phyloP scores from a whole-genome alignment of 2,113 vertebrate genomes.

The Ramphastos sulfuratus region DNA sequence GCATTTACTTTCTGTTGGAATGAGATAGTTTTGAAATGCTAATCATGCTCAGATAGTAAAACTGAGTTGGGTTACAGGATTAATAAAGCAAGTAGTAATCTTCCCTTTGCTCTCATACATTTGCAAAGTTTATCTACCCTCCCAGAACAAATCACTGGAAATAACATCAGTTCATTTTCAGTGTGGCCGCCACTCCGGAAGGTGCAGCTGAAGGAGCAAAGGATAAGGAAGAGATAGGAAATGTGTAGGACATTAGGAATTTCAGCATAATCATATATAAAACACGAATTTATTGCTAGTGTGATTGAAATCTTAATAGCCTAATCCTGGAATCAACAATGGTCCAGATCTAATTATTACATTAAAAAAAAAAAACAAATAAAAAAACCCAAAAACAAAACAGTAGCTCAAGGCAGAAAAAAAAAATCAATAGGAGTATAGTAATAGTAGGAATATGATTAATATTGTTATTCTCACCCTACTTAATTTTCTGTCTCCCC shows the following conservation, averaged over 20 bases:
- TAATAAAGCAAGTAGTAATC: not conserved
- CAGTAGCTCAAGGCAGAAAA: not conserved
- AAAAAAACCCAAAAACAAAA: not conserved
- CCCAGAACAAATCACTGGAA: not conserved
- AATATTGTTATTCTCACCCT: not conserved
- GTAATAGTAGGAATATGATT: not conserved
- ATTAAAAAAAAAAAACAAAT: not conserved
- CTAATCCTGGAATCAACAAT: not conserved
- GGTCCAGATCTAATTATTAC: not conserved
- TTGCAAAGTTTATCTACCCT: not conserved
- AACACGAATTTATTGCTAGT: not conserved
- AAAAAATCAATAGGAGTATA: not conserved
- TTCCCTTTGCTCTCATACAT: not conserved
- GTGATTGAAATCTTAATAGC: not conserved
- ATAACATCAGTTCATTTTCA: not conserved
- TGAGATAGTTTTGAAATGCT: slow-evolving; percentile 30
- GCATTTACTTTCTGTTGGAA: slow-evolving; percentile 5
- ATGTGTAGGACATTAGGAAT: not conserved
- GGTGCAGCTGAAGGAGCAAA: not conserved
- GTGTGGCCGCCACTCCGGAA: not conserved
- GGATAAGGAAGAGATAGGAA: not conserved
- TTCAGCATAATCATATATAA: not conserved
- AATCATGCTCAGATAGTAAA: not conserved
- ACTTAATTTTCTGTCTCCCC: not conserved
- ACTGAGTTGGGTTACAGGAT: not conserved